Base-by-base conservation (phyloP, 2,797 vertebrate genomes). In the Galaxias olidus region DNA sequence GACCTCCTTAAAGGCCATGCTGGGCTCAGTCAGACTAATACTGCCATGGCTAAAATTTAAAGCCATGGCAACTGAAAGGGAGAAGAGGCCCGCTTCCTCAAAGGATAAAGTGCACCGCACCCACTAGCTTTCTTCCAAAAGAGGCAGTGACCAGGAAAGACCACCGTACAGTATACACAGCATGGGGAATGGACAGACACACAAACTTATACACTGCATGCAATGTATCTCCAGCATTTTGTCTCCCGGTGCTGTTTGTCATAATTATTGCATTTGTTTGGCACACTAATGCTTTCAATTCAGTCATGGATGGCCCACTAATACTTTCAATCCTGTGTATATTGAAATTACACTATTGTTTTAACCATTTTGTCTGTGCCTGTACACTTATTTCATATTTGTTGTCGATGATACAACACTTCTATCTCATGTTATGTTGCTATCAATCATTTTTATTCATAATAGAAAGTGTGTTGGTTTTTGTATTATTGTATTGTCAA, bases 1-100 rank as follows among this genome's bases (percentile, higher is more conserved):
- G 88, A 89, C 90, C 88, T 80, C 71, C 65, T 84, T 78, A 83
- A 78, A 89, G 83, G 83, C 86, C 81, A 75, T 63, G 79, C 87
- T 87, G 88, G 78, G 82, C 85, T 89, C 83, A 82, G 82, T 86
- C 83, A 81, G 85, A 84, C 82, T 85, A 85, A 86, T 80, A 74
- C 77, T 84, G 77, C 81, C 71, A 75, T 51, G 69, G 83, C 76
- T 81, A 79, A 59, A 81, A 87, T 86, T 88, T 80, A 87, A 86
- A 84, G 80, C 76, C 71, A 71, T 15, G 14, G 50, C 61, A 62
- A 71, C n/a, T n/a, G 62, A 54, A 67, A 17, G 30, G 44, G 63
- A 51, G 70, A 63, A 71, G 69, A 78, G 72, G 56, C 65, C 60
- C 9, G 18, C 57, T n/a, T 45, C 67, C 82, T 77, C 68, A 71